Evolutionary conservation across 2,797 vertebrate genomes (phyloP).

Genomic region (Dromococcyx pavoninus): DNA sequence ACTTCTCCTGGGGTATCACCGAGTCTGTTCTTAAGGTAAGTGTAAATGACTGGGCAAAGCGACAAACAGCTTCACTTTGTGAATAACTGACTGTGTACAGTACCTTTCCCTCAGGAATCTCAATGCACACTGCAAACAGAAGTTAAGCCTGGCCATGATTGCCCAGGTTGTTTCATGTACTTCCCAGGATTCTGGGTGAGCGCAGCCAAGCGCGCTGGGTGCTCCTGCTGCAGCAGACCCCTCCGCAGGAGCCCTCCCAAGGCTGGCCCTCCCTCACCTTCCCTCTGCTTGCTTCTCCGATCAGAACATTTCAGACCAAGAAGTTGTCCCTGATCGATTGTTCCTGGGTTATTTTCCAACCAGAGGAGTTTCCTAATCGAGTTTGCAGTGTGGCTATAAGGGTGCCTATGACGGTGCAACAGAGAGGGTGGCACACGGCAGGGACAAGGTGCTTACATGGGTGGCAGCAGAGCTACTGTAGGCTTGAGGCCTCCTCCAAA

Average conservation of each 20-base stretch:
- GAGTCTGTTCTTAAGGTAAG: conserved; percentile 91
- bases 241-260: not conserved
- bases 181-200: not conserved
- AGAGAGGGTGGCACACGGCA: not conserved
- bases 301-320: not conserved
- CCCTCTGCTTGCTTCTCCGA: not conserved
- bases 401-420: not conserved
- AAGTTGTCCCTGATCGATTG: not conserved
- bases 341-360: conserved; percentile 38
- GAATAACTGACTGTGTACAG: fast-evolving
- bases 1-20: conserved; percentile 92
- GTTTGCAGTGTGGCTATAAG: not conserved
- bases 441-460: not conserved
- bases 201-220: not conserved
- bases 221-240: not conserved
- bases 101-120: not conserved
- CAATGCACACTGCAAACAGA: not conserved
- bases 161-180: not conserved
- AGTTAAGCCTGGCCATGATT: not conserved
- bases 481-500: not conserved
- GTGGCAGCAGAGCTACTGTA: not conserved
- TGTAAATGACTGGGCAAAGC: not conserved
- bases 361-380: not conserved
- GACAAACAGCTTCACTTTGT: not conserved
- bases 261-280: fast-evolving